Conservation (phyloP, 2,113 vertebrate species). For the Helogale parvula region DNA sequence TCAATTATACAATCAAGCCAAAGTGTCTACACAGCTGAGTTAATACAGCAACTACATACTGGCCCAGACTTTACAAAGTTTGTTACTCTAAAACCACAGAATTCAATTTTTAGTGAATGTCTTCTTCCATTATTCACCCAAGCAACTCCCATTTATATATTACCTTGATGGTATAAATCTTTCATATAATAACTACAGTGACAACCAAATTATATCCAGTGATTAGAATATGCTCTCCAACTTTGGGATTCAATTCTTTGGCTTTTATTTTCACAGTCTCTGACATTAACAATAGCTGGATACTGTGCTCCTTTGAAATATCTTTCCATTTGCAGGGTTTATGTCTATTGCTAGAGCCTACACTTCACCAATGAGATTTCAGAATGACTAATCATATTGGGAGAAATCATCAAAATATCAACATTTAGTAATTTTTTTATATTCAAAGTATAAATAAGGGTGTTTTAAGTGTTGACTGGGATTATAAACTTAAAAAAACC, state of each 20-base stretch:
- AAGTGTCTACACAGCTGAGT: neutral
- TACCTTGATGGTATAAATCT: constrained; percentile 22
- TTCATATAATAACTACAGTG: neutral
- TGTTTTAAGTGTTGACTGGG: neutral
- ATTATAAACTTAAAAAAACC: neutral
- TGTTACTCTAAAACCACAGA: neutral
- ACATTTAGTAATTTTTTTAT: neutral
- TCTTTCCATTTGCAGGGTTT: neutral
- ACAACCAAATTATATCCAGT: constrained; percentile 61
- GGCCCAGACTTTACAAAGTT: neutral
- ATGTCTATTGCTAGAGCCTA: neutral
- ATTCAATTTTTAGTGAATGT: constrained; percentile 11
- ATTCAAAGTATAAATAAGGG: neutral
- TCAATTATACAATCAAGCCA: neutral
- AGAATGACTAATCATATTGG: neutral
- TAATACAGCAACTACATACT: neutral
- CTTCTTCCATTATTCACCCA: constrained; percentile 43
- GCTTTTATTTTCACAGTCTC: neutral
- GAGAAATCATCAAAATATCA: neutral
- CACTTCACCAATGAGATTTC: constrained; percentile 11
- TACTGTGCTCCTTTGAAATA: neutral
- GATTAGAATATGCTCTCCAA: neutral
- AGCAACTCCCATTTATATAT: constrained; percentile 6
- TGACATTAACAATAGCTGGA: neutral
- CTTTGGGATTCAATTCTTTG: constrained; percentile 56